phyloP scores from a whole-genome alignment of 2,113 vertebrate species.

The Indicator indicator region DNA sequence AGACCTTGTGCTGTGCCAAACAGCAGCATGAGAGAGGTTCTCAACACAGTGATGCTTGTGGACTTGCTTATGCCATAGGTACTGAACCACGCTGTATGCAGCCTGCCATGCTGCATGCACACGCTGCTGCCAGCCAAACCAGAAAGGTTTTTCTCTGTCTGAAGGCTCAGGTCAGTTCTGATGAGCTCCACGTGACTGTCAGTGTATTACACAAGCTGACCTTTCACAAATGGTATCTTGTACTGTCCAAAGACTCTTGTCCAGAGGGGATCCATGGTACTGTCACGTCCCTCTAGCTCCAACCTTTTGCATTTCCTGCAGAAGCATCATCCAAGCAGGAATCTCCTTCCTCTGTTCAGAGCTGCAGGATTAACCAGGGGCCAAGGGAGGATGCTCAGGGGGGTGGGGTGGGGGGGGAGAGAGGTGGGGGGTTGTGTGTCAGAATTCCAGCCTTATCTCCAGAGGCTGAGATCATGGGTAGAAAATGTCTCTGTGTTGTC shows the following conservation, averaged over 20 bases:
- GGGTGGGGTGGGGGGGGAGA: neutral
- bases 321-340: neutral
- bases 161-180: neutral
- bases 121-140: neutral
- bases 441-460: slow-evolving; percentile 61
- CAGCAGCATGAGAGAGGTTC: accelerated
- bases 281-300: neutral
- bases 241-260: neutral
- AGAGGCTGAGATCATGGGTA: slow-evolving; percentile 6
- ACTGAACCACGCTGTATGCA: accelerated
- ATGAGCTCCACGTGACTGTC: accelerated
- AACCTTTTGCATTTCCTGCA: neutral
- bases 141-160: neutral
- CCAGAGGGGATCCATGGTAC: neutral
- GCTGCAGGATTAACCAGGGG: neutral
- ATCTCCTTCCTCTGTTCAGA: neutral
- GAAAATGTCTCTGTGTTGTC: slow-evolving; percentile 44
- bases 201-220: neutral
- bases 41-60: accelerated
- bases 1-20: accelerated
- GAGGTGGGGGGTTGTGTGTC: neutral
- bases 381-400: slow-evolving; percentile 7
- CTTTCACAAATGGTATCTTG: neutral
- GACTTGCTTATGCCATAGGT: accelerated
- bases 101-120: accelerated